A percentile compares a stretch with the other conserved stretches of the same genome.
phyloP scores from a whole-genome alignment of 2,113 vertebrate genomes.

The Thalassarche chlororhynchos region DNA sequence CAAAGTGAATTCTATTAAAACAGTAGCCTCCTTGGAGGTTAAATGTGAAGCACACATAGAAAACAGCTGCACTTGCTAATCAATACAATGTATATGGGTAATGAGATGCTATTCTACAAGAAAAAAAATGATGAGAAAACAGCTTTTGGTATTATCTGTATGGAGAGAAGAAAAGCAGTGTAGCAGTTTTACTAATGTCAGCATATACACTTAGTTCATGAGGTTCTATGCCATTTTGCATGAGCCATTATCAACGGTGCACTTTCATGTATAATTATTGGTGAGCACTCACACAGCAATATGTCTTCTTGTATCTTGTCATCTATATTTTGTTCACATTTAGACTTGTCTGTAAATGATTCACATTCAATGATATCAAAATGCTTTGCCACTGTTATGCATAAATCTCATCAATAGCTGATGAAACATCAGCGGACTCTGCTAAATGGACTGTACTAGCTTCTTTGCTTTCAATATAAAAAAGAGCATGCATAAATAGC shows the following conservation, averaged over 20 bases:
- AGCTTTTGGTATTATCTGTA: background rate
- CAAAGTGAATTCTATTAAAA: background rate
- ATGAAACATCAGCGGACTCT: background rate
- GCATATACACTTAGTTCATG: background rate
- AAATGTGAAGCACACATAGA: background rate
- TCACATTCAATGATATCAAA: background rate
- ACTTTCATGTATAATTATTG: background rate
- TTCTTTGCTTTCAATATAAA: background rate
- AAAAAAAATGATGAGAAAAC: background rate
- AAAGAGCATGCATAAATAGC: background rate
- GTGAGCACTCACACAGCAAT: background rate
- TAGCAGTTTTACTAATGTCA: background rate
- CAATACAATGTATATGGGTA: background rate
- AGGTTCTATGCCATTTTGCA: conserved; percentile 16
- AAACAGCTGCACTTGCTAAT: background rate
- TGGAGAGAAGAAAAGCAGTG: background rate
- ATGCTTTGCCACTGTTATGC: background rate
- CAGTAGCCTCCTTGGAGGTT: background rate
- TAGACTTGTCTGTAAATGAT: background rate
- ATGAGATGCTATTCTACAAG: background rate
- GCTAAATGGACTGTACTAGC: background rate
- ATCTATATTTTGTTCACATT: background rate
- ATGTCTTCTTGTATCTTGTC: background rate
- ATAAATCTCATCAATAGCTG: conserved; percentile 2
- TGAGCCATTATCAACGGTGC: background rate